Base-by-base conservation (phyloP, 2,888 invertebrate genomes). In the Saturnia pavonia region DNA sequence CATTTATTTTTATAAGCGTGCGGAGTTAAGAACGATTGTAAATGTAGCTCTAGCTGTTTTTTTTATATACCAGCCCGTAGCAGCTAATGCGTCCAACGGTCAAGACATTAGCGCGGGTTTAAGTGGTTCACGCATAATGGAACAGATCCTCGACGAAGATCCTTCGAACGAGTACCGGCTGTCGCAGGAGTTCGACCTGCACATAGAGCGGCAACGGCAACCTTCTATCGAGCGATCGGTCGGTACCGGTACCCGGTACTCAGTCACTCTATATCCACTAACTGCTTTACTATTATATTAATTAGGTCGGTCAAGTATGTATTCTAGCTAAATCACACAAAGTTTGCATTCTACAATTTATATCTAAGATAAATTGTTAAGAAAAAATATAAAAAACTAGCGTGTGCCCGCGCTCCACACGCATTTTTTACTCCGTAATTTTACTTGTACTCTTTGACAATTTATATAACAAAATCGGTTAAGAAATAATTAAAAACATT, bases 111-210 rank as follows among this genome's bases (percentile, higher is more conserved):
- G 25, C 57, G 51, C 19, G 14, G 43, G 4, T 60, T 60, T 60
- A 6, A 60, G 14, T 19, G 57, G 25, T 12, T 14, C 57, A 25
- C 12, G 27, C 22, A 42, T 67, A 48, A 67, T 70, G 67, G 70
- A 70, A 42, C 70, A 73, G 70, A 43, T 70, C 3, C 19, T 70
- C 2, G 71, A 69, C 25, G 69, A 69, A n/a, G 69, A 71, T 27
- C 69, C 42, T n/a, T 69, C 69, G 42, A 57, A 54, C 40, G 71
- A 69, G 2, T 34, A 27, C 57, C 22, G 19, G 8, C 66, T 71
- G 12, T 69, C 71, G 67, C 71, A 71, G 19, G 71, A 71, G n/a
- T 42, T 70, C 1, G 70, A 70, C 3, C 54, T 67, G 42, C 43
- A 69, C 11, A 25, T 69, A 0, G 66, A 25, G 3, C 14, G 54